Percentiles rank a stretch among this genome's conserved stretches.
Conservation (phyloP, 1,140 invertebrate genomes). For the Scaptodrosophila lebanonensis region DNA sequence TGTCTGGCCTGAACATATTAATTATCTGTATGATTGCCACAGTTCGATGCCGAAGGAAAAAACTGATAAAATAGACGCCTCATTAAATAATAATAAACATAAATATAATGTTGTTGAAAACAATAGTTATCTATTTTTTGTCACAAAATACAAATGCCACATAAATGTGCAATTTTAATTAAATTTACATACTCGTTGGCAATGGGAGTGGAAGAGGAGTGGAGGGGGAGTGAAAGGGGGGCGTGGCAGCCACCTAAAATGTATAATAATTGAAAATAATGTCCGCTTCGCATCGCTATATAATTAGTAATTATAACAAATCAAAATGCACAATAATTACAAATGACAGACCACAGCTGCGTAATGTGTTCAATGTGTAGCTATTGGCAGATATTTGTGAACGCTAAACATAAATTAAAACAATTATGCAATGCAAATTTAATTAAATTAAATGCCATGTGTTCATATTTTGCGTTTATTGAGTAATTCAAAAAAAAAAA, state of each 20-base stretch:
- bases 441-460: no score
- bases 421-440: no score
- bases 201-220: conserved; percentile 7
- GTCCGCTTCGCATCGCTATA: conserved; percentile 22
- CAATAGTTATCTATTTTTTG: conserved; percentile 27
- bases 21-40: no score
- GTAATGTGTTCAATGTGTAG: no score
- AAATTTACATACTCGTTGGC: conserved; percentile 57
- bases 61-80: conserved; percentile 27
- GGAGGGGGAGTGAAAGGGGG: background rate
- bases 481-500: no score
- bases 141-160: conserved; percentile 37
- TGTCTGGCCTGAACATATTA: no score
- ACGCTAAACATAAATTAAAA: no score
- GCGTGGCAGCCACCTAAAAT: conserved; percentile 10
- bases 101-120: background rate
- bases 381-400: no score
- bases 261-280: conserved; percentile 65
- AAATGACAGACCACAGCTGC: conserved; percentile 8
- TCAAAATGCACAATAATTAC: conserved; percentile 47
- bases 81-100: conserved; percentile 42
- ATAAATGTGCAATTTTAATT: conserved; percentile 67
- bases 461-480: no score
- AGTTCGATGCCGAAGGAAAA: conserved; percentile 15
- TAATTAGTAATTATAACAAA: conserved; percentile 64